Percentiles rank a stretch among this genome's conserved stretches.
These are phyloP conservation scores for Idaea aversata DNA, from an alignment of 2,888 invertebrate species.

Conservation along the genomic window DNA sequence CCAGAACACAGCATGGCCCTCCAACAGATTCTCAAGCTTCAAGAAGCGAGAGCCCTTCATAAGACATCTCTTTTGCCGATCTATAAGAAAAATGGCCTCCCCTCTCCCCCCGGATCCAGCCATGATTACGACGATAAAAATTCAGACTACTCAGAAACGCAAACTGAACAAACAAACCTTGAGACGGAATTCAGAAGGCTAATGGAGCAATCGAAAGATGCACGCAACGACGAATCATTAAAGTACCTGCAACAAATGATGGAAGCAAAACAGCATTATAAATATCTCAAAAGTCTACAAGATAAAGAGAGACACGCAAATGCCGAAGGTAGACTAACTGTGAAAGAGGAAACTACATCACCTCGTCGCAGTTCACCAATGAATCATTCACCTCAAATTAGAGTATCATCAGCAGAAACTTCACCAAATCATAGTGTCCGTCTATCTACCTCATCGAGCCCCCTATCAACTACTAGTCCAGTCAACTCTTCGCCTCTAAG, in stretches of 20 bases:
- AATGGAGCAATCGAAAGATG: conserved; percentile 80
- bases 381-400: conserved; percentile 52
- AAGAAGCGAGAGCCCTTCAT: conserved; percentile 89
- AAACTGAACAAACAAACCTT: conserved; percentile 71
- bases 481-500: conserved; percentile 89
- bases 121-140: conserved; percentile 56
- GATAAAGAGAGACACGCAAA: conserved; percentile 53
- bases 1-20: conserved; percentile 95
- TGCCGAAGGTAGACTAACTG: conserved; percentile 40
- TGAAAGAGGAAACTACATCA: conserved; percentile 61
- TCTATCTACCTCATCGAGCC: conserved; percentile 73
- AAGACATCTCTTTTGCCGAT: conserved; percentile 78
- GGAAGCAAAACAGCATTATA: conserved; percentile 68
- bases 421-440: conserved; percentile 66
- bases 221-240: conserved; percentile 62
- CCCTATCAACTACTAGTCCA: conserved; percentile 79
- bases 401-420: conserved; percentile 60
- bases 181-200: conserved; percentile 79
- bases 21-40: conserved; percentile 94
- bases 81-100: conserved; percentile 68
- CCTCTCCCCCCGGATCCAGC: conserved; percentile 79
- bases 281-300: conserved; percentile 66
- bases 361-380: conserved; percentile 59
- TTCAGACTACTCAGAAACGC: conserved; percentile 61
- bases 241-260: conserved; percentile 73